These are phyloP conservation scores for Columbina picui DNA, from an alignment of 2,113 vertebrate genomes.

Conservation along the genomic window DNA sequence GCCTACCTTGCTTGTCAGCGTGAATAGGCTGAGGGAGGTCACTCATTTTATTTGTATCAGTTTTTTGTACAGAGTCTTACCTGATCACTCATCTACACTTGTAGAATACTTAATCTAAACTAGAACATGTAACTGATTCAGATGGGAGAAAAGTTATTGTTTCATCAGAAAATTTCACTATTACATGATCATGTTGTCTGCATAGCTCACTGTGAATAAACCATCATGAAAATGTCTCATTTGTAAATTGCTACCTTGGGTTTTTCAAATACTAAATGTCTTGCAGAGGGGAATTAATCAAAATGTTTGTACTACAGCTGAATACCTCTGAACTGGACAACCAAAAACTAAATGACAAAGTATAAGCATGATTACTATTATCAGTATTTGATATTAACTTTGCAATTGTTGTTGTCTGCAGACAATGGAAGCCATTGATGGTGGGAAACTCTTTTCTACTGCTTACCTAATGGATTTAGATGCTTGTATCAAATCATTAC, in stretches of 20 bases:
- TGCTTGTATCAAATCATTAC: conserved; percentile 83
- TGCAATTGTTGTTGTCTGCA: conserved; percentile 53
- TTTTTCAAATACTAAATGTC: background rate
- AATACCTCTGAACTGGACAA: background rate
- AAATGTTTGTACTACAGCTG: background rate
- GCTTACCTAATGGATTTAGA: conserved; percentile 84
- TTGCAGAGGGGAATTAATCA: background rate
- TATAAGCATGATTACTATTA: background rate
- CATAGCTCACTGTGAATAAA: background rate
- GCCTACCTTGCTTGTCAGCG: background rate
- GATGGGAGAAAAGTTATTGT: background rate
- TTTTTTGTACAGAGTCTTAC: background rate
- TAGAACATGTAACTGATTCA: background rate
- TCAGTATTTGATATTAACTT: background rate
- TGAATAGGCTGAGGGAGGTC: fast-evolving
- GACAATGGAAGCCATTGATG: conserved; percentile 87
- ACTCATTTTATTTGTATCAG: background rate
- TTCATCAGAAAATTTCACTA: background rate
- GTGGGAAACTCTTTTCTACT: conserved; percentile 84
- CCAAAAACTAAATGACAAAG: background rate
- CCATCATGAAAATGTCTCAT: background rate
- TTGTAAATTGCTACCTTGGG: background rate
- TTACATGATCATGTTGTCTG: background rate
- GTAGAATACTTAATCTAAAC: background rate
- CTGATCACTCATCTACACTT: background rate